Conservation (phyloP, 2,797 vertebrate genomes). For the Sebastes nivosus region DNA sequence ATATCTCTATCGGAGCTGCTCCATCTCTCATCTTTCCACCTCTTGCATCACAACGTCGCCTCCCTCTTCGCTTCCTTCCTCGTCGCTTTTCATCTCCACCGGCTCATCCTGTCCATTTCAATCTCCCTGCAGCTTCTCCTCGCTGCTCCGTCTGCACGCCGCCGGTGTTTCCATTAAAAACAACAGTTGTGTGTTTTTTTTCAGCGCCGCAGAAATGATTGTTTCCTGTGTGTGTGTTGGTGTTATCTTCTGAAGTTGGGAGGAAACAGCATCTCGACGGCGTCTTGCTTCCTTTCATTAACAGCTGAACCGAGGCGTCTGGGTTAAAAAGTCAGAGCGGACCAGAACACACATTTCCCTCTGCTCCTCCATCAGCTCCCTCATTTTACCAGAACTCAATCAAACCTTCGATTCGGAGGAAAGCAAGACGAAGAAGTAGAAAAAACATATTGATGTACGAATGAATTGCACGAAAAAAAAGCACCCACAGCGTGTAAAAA, state of each 20-base stretch:
- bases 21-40: conserved; percentile 31
- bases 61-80: conserved; percentile 13
- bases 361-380: no score
- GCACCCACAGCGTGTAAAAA: no score
- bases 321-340: background rate
- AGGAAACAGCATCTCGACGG: background rate
- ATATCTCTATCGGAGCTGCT: background rate
- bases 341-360: background rate
- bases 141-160: background rate
- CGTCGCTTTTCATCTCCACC: conserved; percentile 26
- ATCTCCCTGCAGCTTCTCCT: conserved; percentile 18
- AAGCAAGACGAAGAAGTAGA: no score
- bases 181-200: background rate
- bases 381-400: no score
- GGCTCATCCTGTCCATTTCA: conserved; percentile 33
- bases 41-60: conserved; percentile 59
- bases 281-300: no score
- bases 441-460: no score
- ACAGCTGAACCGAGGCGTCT: background rate
- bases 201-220: background rate
- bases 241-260: background rate
- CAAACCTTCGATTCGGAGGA: no score
- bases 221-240: background rate
- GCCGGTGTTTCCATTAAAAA: conserved; percentile 5
- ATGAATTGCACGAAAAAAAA: no score